Base-by-base conservation (phyloP, 2,888 invertebrate genomes). In the Lasioglossum marginatum region DNA sequence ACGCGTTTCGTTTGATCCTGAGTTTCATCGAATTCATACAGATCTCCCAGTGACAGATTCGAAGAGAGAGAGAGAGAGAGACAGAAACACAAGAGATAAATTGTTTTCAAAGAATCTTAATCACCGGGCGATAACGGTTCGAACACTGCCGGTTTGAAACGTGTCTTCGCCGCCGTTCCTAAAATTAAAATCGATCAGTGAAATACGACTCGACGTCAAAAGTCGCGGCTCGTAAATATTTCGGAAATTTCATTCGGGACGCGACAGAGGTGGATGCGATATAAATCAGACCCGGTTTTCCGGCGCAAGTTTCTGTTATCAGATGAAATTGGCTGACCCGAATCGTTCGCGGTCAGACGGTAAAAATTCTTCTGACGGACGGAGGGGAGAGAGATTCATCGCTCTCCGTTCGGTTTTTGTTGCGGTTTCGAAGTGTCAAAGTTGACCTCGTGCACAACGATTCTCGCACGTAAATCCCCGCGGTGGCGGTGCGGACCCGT, bases 161-260 rank as follows among this genome's bases (percentile, higher is more conserved):
- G 63, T 5, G 68, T 68, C 68, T 4, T 37, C 34, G 23, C 19
- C 37, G 37, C 12, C 12, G 19, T 45, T 45, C 14, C 2, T 31
- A 16, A 80, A 80, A 83, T 86, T 68, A 73, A 76, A 70, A 77
- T 76, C 52, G 73, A 10, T 6, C 31, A 23, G 8, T 57, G 75
- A 81, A 72, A 79, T 78, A 43, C 40, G 66, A 57, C 31, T 31
- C 57, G 43, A 77, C 45, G 60, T 8, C 23, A 31, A 34, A 52
- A 57, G 63, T 73, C 27, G 63, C 43, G 1, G 48, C 70, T 79
- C 82, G 80, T 80, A 87, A 80, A 86, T 78, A 83, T 74, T 60
- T 75, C 34, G 2, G 19, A 77, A 63, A 57, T 31, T 34, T 63
- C 45, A 43, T 45, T 23, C 31, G 14, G 14, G 10, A 34, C 23